phyloP scores from a whole-genome alignment of 2,888 invertebrate genomes.

The Apoda limacodes region DNA sequence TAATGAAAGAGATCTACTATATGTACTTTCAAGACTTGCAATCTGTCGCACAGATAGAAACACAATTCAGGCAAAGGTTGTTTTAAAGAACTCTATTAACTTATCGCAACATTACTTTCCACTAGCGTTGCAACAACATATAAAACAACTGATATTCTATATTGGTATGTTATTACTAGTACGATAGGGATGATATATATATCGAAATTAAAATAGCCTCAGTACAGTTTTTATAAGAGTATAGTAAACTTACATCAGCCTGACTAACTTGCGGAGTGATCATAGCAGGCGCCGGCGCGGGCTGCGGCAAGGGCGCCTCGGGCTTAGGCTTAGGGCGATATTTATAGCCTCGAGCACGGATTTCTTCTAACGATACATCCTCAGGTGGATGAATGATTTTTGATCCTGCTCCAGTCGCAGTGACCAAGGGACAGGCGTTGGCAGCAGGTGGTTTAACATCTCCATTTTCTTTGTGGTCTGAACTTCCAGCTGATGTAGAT shows the following conservation, averaged over 20 bases:
- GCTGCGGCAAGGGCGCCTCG: slow-evolving; percentile 29
- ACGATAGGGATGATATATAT: too few species aligned
- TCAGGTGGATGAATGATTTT: slow-evolving; percentile 95
- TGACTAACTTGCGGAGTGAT: slow-evolving; percentile 50
- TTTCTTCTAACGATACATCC: slow-evolving; percentile 90
- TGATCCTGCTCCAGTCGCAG: slow-evolving; percentile 85
- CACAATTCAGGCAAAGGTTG: too few species aligned
- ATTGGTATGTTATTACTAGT: too few species aligned
- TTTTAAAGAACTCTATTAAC: too few species aligned
- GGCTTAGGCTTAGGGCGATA: slow-evolving; percentile 67
- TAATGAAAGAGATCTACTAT: too few species aligned
- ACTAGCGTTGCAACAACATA: too few species aligned
- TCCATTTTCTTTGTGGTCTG: slow-evolving; percentile 51
- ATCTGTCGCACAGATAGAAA: too few species aligned
- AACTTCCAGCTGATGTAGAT: slow-evolving; percentile 31
- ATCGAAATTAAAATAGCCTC: too few species aligned
- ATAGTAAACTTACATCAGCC: slow-evolving; percentile 48
- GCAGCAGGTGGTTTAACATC: slow-evolving; percentile 51
- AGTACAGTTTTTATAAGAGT: too few species aligned
- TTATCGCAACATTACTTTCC: too few species aligned
- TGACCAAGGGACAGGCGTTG: slow-evolving; percentile 69
- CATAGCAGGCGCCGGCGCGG: slow-evolving; percentile 24
- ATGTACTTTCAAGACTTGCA: too few species aligned
- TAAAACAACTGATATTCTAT: too few species aligned
- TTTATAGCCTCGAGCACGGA: slow-evolving; percentile 76